Percentiles rank a stretch among this genome's conserved stretches.
Evolutionary conservation across 2,888 invertebrate genomes (phyloP).

Genomic region (Hydraecia micacea): DNA sequence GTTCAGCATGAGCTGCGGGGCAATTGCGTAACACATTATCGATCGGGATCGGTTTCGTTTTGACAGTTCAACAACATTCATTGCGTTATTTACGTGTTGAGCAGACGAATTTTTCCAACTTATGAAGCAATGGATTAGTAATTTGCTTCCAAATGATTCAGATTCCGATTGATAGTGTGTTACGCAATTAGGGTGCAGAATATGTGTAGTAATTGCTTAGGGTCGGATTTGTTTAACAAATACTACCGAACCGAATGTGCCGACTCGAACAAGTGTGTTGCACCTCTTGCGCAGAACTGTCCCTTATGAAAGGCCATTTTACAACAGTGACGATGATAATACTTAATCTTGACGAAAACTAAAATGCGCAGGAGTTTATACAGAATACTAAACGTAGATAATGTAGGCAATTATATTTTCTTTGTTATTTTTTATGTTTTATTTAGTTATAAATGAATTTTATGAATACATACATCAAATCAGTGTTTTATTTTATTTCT

Average conservation of each 20-base stretch:
- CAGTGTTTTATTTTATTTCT: slow-evolving; percentile 19
- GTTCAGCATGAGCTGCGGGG: background rate
- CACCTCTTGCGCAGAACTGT: too few relatives aligned
- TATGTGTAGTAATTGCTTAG: background rate
- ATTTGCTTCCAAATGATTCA: too few relatives aligned
- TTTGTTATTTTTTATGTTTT: slow-evolving; percentile 47
- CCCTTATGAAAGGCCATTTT: too few relatives aligned
- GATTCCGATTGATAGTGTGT: too few relatives aligned
- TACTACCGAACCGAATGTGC: background rate
- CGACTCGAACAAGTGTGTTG: background rate
- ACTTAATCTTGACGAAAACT: background rate
- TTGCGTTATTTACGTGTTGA: too few relatives aligned
- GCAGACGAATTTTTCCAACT: too few relatives aligned
- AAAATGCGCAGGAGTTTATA: background rate
- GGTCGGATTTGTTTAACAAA: background rate
- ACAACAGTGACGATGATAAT: background rate
- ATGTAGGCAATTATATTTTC: slow-evolving; percentile 31
- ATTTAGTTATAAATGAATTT: slow-evolving; percentile 39
- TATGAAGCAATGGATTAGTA: too few relatives aligned
- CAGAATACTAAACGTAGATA: background rate
- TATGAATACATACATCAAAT: slow-evolving; percentile 48
- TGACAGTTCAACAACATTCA: too few relatives aligned
- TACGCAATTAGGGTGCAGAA: too few relatives aligned
- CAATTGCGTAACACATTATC: too few relatives aligned
- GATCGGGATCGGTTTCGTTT: too few relatives aligned